Percentiles rank a stretch among this genome's conserved stretches.
These are phyloP conservation scores for Eubucco bourcierii DNA, from an alignment of 2,113 vertebrate species.

Conservation along the genomic window DNA sequence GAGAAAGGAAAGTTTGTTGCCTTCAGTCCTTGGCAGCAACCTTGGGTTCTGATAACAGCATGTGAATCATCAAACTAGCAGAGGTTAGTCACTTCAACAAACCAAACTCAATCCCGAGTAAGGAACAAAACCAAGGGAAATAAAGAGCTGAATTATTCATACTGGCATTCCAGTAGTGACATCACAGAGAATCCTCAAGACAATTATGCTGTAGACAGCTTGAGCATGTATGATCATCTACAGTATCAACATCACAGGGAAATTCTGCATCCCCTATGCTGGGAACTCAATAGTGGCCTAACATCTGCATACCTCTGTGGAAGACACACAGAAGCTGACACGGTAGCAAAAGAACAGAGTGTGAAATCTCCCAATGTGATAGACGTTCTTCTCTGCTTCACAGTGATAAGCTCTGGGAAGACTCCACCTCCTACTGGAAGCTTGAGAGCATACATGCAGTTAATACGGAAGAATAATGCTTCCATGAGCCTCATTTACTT, in stretches of 20 bases:
- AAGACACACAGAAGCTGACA: background rate
- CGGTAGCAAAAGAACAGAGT: rapidly evolving
- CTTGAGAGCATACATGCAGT: background rate
- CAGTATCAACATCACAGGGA: background rate
- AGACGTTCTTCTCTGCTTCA: background rate
- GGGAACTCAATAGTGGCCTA: background rate
- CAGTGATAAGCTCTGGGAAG: background rate
- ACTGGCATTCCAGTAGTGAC: background rate
- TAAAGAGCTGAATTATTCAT: background rate
- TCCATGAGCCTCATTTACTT: background rate
- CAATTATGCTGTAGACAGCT: background rate
- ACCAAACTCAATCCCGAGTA: background rate
- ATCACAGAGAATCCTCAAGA: background rate
- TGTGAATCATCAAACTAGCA: background rate
- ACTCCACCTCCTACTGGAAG: background rate
- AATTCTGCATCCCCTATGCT: background rate
- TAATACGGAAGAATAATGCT: background rate
- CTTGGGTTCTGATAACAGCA: background rate
- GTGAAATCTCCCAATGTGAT: background rate
- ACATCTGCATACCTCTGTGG: background rate
- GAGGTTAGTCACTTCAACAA: background rate
- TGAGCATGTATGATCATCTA: background rate
- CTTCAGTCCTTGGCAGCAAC: background rate
- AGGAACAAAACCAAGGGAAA: background rate
- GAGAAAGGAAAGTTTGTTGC: background rate